Percentiles rank a stretch among this genome's conserved stretches.
Evolutionary conservation across 2,888 invertebrate genomes (phyloP).

Genomic region (Hemicrepidius hirtus): DNA sequence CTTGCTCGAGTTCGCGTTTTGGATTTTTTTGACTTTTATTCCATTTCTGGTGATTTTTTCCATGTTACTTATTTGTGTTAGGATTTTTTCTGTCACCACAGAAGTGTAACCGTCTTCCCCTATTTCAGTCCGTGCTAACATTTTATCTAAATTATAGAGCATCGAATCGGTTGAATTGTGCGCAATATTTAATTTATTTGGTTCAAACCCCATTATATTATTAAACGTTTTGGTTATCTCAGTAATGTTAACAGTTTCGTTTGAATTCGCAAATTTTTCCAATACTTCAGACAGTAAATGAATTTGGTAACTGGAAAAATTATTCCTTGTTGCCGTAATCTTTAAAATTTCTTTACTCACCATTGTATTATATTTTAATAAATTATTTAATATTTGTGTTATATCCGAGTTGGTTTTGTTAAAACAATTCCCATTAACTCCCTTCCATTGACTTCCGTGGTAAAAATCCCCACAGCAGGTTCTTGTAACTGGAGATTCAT

Average conservation of each 20-base stretch:
- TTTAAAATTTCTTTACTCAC: constrained; percentile 29
- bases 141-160: constrained; percentile 75
- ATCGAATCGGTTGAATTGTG: constrained; percentile 78
- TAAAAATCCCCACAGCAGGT: constrained; percentile 75
- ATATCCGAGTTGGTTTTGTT: background rate
- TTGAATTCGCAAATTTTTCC: constrained; percentile 23
- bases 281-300: constrained; percentile 52
- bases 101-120: constrained; percentile 15
- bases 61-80: constrained; percentile 46
- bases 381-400: constrained; percentile 56
- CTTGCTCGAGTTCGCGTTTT: background rate
- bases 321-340: constrained; percentile 37
- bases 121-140: constrained; percentile 68
- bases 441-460: constrained; percentile 73
- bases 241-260: background rate
- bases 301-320: constrained; percentile 47
- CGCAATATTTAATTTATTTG: constrained; percentile 61
- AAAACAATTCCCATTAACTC: no score
- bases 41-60: constrained; percentile 42
- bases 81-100: constrained; percentile 43
- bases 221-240: constrained; percentile 60
- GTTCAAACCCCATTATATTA: constrained; percentile 74
- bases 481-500: constrained; percentile 75
- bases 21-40: constrained; percentile 1
- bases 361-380: constrained; percentile 34